Conservation (phyloP, 2,888 invertebrate genomes). For the Folsomia candida region DNA sequence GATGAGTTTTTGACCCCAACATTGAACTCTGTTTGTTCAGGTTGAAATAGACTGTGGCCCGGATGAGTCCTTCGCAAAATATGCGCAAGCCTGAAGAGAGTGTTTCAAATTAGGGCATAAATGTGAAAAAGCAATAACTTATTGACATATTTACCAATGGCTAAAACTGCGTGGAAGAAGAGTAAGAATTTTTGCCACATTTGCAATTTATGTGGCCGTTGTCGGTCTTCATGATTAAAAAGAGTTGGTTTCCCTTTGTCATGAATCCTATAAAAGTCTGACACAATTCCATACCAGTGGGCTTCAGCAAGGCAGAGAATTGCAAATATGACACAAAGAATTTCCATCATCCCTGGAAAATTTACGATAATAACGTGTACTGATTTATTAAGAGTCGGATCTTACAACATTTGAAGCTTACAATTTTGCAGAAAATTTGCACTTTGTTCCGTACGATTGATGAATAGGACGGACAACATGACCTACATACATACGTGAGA, state of each 20-base stretch:
- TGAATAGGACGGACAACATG: no score
- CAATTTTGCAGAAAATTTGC: neutral
- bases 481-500: no score
- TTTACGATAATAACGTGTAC: neutral
- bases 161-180: neutral
- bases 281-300: neutral
- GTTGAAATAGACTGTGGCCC: neutral
- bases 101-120: no score
- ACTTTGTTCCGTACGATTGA: neutral
- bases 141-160: neutral
- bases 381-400: neutral
- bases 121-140: no score
- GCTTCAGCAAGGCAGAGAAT: neutral
- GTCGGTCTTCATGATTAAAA: neutral
- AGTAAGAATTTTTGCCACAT: neutral
- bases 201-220: neutral
- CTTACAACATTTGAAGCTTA: neutral
- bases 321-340: neutral
- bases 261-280: neutral
- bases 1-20: no score
- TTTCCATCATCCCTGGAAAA: neutral
- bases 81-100: neutral
- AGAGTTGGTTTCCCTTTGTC: neutral
- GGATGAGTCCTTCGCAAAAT: neutral
- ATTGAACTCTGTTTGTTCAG: neutral